Base-by-base conservation (phyloP, 2,888 invertebrate genomes). In the Notodonta dromedarius region DNA sequence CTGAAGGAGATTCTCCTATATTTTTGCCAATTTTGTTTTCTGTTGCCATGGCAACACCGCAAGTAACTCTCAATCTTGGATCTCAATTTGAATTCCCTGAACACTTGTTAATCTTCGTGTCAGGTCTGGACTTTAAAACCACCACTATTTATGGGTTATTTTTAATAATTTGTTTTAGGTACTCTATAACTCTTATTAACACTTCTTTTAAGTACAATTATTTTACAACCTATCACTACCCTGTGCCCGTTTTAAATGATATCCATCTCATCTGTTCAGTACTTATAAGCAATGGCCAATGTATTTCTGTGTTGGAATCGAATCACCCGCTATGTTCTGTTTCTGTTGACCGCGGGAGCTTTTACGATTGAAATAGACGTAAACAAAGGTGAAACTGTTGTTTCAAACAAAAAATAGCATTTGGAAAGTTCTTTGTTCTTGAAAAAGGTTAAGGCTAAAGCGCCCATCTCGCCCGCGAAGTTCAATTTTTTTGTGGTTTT, bases 291-390 rank as follows among this genome's bases (percentile, higher is more conserved):
- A 63, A 50, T 51, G 55, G 39, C 40, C 16, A 59, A 66, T 39
- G 60, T 75, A 75, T 75, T 75, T 75, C 57, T 54, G 70, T 62
- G 39, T 35, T 56, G 46, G 13, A 7, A 8, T 24, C 50, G 8
- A 14, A 59, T 65, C 75, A 75, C 75, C 76, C 75, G 59, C 75
- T 12, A 55, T 60, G 75, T 52, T 74, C 66, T 56, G 46, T 59
- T 76, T 74, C 59, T 62, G 77, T 35, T 66, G 62, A 54, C 74
- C 69, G 79, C 77, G 82, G 84, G 84, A 76, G 84, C 67, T 66
- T 57, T 56, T 39, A 61, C 54, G 66, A 62, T 62, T 55, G 51
- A 75, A 76, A 75, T 76, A 76, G 72, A 70, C 40, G 7, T 65
- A 70, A 74, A 77, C 69, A 70, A 70, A 76, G 77, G 70, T 68